Base-by-base conservation (phyloP, 2,888 invertebrate species). In the Catocala nupta region DNA sequence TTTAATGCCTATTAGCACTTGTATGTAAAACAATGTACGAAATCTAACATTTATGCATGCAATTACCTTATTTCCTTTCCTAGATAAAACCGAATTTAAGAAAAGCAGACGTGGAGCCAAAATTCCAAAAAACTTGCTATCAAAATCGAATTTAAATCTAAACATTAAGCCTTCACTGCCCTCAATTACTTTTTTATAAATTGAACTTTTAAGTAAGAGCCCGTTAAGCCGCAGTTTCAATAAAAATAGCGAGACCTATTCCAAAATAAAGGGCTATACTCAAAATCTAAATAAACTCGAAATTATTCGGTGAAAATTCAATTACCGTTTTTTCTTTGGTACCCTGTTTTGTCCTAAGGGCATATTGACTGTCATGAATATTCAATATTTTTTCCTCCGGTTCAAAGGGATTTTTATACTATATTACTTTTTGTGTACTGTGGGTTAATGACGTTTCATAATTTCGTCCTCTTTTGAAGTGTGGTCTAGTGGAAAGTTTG, bases 271-370 rank as follows among this genome's bases (percentile, higher is more conserved):
- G 45, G 51, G 48, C 48, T 63, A 60, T 59, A 52, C 53, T 70
- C 59, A 55, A 78, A 75, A 73, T 75, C 63, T 73, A 71, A 77
- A 79, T 73, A 73, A 63, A 65, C 71, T 55, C 53, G 59, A 75
- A 79, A 73, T 63, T 75, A 75, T 75, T 75, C 73, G 68, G 75
- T 73, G 62, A 56, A 81, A 80, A 80, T 80, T 80, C 78, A 80
- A 81, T 81, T 80, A 81, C 75, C 66, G 66, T 78, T 77, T 72
- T 76, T 77, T 36, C 48, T 72, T 60, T 36, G 55, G 56, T 55
- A 64, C 65, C 25, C 71, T 61, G 72, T 60, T 56, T 60, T 61
- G 61, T 71, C 70, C 61, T 59, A 8, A 42, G 59, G 77, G 69
- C 67, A 59, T 72, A 74, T 73, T 73, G 62, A 74, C 55, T 67